Base-by-base conservation (phyloP, 1,140 invertebrate genomes). In the Heliothis virescens region DNA sequence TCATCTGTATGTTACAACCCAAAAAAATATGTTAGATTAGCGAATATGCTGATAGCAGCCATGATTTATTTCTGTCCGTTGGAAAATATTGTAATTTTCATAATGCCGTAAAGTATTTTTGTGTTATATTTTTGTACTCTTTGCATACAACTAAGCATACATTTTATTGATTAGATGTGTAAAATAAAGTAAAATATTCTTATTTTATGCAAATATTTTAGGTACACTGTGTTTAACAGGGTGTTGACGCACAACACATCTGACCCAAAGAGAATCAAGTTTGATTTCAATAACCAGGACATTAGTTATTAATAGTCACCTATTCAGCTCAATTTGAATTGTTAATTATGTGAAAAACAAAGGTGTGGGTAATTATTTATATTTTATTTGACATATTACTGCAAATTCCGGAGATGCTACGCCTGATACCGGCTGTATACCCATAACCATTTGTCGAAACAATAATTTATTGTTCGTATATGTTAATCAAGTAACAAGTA, bases 391-490 rank as follows among this genome's bases (percentile, higher is more conserved):
- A 92, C 88, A 91, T 90, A 90, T 90, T 88, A 85, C 83, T 90
- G 89, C 90, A 91, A 93, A 92, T 92, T 90, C 86, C 85, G 67
- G 47, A 88, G 88, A 93, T 92, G 84, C 79, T 87, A 62, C 60
- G 26, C 21, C 74, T 52, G 74, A 76, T 76, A 65, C 59, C 74
- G 9, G 59, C 18, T 26, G 34, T 21, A 65, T 76, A 77, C 85
- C 81, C 87, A 92, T 92, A 91, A 90, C 89, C 86, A 92, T 93
- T 93, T 92, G 92, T 94, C 90, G 87, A 91, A 91, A 89, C 84
- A 86, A 87, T 89, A 90, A 94, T 93, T 92, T 92, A 93, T 89
- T 74, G 79, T 81, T 57, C 73, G 85, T 88, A 89, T 93, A 94
- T 94, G 91, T 86, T 86, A 92, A 93, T 92, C 53, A 21, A 81